A percentile compares a stretch with the other conserved stretches of the same genome.
phyloP scores from a whole-genome alignment of 2,113 vertebrate genomes.

The Sebastes schlegelii region DNA sequence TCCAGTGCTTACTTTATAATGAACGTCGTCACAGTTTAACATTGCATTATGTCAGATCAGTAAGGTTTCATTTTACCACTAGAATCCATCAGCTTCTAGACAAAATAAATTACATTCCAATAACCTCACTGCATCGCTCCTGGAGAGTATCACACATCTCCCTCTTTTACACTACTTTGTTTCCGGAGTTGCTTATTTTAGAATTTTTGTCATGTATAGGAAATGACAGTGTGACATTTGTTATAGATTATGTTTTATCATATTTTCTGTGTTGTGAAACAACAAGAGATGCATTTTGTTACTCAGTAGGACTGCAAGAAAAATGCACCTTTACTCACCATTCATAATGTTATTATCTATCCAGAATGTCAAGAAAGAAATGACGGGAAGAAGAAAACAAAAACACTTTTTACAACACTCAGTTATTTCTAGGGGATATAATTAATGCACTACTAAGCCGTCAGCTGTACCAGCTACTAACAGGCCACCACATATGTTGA shows the following conservation, averaged over 20 bases:
- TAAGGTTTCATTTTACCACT: not conserved
- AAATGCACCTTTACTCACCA: not conserved
- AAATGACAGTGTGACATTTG: not conserved
- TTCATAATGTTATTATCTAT: not conserved
- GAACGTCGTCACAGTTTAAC: not conserved
- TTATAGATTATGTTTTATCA: not conserved
- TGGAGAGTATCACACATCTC: not conserved
- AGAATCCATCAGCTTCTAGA: not conserved
- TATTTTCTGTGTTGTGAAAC: not conserved
- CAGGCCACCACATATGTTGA: no score
- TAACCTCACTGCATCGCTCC: not conserved
- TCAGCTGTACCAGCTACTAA: no score
- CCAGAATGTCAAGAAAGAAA: not conserved
- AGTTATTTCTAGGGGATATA: not conserved
- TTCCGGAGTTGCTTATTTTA: not conserved
- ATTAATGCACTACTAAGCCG: no score
- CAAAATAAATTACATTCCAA: not conserved
- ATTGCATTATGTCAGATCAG: not conserved
- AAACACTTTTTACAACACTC: constrained; percentile 4
- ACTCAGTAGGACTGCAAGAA: not conserved
- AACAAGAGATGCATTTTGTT: not conserved
- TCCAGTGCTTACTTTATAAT: not conserved
- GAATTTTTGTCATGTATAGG: not conserved
- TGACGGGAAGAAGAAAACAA: not conserved
- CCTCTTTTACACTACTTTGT: not conserved